Evolutionary conservation across 2,113 vertebrate species (phyloP).

Genomic region (Crotalus viridis): DNA sequence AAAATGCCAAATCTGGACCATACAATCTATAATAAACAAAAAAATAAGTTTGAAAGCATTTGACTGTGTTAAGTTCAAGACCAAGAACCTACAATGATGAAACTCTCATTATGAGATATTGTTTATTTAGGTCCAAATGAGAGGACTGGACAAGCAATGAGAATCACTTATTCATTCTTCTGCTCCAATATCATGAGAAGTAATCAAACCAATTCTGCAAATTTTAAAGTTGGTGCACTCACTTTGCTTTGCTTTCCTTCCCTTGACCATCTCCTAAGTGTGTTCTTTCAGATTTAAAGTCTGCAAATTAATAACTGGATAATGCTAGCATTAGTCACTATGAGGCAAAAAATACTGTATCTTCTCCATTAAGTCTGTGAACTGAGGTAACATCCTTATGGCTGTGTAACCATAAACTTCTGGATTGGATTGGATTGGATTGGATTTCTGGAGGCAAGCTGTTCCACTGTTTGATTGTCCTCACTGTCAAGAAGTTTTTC

Average conservation of each 20-base stretch:
- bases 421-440: no score
- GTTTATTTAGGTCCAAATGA: not conserved
- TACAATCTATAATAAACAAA: not conserved
- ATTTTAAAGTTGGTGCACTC: no score
- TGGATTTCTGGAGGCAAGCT: no score
- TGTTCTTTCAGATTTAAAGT: not conserved
- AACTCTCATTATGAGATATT: not conserved
- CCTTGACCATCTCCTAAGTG: not conserved
- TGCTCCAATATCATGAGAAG: no score
- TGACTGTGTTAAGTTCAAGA: not conserved
- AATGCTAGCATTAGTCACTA: not conserved
- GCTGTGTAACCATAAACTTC: not conserved
- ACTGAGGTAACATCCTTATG: not conserved
- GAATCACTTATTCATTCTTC: no score
- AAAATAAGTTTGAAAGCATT: not conserved
- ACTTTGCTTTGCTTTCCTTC: not conserved
- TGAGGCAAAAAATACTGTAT: not conserved
- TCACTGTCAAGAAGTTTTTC: no score
- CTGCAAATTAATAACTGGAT: not conserved
- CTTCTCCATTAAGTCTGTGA: not conserved
- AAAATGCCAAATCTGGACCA: not conserved
- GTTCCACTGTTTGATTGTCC: no score
- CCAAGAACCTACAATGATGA: not conserved
- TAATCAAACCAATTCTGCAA: no score
- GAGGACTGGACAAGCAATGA: no score